Evolutionary conservation across 2,113 vertebrate genomes (phyloP).

Genomic region (Epinephelus moara): DNA sequence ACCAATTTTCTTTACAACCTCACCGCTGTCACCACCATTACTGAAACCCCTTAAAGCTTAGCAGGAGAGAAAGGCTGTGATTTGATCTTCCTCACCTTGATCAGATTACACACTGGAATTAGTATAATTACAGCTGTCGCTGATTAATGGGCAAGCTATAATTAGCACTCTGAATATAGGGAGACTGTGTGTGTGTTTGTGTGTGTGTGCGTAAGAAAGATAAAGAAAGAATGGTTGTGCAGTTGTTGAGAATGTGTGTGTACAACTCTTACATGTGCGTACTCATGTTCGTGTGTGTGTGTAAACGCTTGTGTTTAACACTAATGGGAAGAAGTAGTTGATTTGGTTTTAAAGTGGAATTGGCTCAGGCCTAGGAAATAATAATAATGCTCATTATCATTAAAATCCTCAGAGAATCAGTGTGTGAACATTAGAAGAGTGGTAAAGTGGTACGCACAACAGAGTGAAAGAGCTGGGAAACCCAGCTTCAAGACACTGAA

Average conservation of each 20-base stretch:
- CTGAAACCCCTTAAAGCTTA: constrained; percentile 24
- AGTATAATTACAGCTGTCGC: constrained; percentile 79
- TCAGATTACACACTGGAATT: constrained; percentile 80
- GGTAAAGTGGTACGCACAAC: not conserved
- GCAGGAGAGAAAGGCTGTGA: constrained; percentile 55
- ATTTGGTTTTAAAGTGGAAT: constrained; percentile 2
- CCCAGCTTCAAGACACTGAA: not conserved
- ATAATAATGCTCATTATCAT: constrained; percentile 11
- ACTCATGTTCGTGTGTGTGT: not conserved
- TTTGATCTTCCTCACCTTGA: constrained; percentile 76
- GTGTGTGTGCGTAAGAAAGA: not conserved
- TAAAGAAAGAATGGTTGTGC: not conserved
- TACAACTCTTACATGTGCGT: not conserved
- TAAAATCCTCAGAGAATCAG: constrained; percentile 13
- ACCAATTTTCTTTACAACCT: constrained; percentile 58
- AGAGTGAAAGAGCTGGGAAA: not conserved
- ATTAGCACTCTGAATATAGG: constrained; percentile 59
- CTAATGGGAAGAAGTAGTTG: not conserved
- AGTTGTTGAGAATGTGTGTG: not conserved
- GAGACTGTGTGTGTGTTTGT: constrained; percentile 9
- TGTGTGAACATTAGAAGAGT: constrained; percentile 21
- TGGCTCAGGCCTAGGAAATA: constrained; percentile 4
- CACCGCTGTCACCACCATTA: constrained; percentile 26
- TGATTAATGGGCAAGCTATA: constrained; percentile 80
- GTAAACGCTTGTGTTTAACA: not conserved